Conservation (phyloP, 2,888 invertebrate species). For the Micoletzkya japonica region DNA sequence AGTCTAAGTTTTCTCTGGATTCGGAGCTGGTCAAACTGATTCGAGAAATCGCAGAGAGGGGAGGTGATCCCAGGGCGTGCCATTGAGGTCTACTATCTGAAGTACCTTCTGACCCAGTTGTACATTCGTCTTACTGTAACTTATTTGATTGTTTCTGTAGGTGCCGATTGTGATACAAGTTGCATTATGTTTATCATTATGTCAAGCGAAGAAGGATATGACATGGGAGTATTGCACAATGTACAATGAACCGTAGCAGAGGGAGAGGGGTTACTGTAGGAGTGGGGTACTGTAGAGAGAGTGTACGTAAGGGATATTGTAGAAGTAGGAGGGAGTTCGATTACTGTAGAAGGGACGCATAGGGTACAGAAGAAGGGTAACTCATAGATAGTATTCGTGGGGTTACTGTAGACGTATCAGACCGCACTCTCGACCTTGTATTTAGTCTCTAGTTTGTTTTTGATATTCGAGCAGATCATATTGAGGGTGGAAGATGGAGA, state of each 20-base stretch:
- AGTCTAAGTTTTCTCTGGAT: slow-evolving; percentile 44
- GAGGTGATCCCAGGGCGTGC: slow-evolving; percentile 57
- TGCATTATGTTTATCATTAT: background rate
- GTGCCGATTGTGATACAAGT: background rate
- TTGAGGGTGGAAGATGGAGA: slow-evolving; percentile 47
- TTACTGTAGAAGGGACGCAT: background rate
- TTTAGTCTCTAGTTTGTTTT: slow-evolving; percentile 45
- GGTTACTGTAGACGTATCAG: slow-evolving; percentile 19
- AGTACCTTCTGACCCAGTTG: background rate
- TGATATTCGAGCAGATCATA: slow-evolving; percentile 56
- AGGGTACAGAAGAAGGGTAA: background rate
- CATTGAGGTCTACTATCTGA: slow-evolving; percentile 34
- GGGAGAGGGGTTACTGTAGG: slow-evolving; percentile 1
- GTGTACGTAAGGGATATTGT: background rate
- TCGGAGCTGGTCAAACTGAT: slow-evolving; percentile 44
- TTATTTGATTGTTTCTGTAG: background rate
- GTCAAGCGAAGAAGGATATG: background rate
- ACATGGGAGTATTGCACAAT: background rate
- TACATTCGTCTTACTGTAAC: background rate
- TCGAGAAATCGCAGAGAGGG: slow-evolving; percentile 47
- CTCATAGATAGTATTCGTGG: background rate
- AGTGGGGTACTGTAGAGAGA: background rate
- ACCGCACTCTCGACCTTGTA: slow-evolving; percentile 48
- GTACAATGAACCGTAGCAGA: background rate
- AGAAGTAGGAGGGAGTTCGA: background rate